Evolutionary conservation across 2,113 vertebrate species (phyloP).

Genomic region (Trichomycterus rosablanca): DNA sequence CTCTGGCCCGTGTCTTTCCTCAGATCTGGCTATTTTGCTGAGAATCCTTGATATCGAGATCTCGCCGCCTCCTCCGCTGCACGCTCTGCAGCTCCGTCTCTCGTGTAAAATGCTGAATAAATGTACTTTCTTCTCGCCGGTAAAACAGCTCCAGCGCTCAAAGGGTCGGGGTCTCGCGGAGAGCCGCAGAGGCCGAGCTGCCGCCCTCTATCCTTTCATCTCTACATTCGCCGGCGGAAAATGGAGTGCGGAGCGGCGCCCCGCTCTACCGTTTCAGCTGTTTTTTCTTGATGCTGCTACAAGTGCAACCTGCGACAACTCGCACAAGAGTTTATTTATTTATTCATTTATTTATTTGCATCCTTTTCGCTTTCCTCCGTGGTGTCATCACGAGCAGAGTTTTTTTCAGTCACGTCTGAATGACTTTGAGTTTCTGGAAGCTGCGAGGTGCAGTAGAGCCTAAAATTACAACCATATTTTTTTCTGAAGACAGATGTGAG

Average conservation of each 20-base stretch:
- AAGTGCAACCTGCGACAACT: too few relatives aligned
- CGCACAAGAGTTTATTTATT: neutral
- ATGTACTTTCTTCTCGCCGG: slow-evolving; percentile 43
- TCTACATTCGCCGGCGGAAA: slow-evolving; percentile 40
- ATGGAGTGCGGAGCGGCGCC: slow-evolving; percentile 24
- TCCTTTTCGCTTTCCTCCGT: neutral
- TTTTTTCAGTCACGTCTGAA: neutral
- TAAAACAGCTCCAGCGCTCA: slow-evolving; percentile 43
- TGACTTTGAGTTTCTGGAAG: neutral
- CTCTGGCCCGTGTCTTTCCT: slow-evolving; percentile 9
- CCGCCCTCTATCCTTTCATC: slow-evolving; percentile 52
- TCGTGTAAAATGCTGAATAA: slow-evolving; percentile 42
- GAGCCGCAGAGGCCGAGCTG: slow-evolving; percentile 48
- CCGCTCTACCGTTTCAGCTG: slow-evolving; percentile 15
- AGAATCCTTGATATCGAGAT: slow-evolving; percentile 2
- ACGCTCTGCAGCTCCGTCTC: slow-evolving; percentile 6
- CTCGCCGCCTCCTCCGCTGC: neutral
- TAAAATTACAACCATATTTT: neutral
- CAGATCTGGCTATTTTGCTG: slow-evolving; percentile 15
- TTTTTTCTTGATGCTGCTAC: slow-evolving; percentile 6
- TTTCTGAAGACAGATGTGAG: neutral
- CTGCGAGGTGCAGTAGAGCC: neutral
- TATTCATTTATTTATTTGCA: too few relatives aligned
- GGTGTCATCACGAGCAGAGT: neutral
- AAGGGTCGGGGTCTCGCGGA: slow-evolving; percentile 27